A percentile compares a stretch with the other conserved stretches of the same genome.
These are phyloP conservation scores for Pachycephala philippinensis DNA, from an alignment of 2,113 vertebrate genomes.

Conservation along the genomic window DNA sequence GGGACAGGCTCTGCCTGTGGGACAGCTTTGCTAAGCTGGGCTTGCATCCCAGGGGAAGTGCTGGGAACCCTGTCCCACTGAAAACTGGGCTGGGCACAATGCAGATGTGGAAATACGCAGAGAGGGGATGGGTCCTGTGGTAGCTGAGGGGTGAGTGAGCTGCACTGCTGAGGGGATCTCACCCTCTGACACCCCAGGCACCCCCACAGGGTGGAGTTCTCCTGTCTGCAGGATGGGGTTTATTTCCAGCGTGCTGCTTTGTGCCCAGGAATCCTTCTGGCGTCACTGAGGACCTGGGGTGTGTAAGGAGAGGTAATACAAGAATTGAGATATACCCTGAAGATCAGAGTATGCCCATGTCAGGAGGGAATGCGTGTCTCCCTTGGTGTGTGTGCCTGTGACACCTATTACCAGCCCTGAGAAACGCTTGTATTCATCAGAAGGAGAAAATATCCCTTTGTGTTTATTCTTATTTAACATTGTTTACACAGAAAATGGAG, in stretches of 20 bases:
- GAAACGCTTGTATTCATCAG: slow-evolving; percentile 25
- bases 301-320: background rate
- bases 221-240: rapidly evolving
- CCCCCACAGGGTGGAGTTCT: background rate
- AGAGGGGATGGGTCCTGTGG: background rate
- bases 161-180: background rate
- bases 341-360: background rate
- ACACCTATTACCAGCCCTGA: background rate
- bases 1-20: background rate
- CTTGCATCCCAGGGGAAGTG: background rate
- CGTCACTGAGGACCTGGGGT: background rate
- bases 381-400: background rate
- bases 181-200: background rate
- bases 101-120: background rate
- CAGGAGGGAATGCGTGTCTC: background rate
- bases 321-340: slow-evolving; percentile 16
- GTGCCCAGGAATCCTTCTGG: background rate
- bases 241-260: background rate
- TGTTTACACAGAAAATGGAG: slow-evolving; percentile 69
- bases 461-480: slow-evolving; percentile 66
- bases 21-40: background rate
- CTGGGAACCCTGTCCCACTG: background rate
- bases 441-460: slow-evolving; percentile 44
- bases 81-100: rapidly evolving
- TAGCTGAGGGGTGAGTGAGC: background rate